phyloP scores from a whole-genome alignment of 2,888 invertebrate genomes.

The Ectemnius cavifrons region DNA sequence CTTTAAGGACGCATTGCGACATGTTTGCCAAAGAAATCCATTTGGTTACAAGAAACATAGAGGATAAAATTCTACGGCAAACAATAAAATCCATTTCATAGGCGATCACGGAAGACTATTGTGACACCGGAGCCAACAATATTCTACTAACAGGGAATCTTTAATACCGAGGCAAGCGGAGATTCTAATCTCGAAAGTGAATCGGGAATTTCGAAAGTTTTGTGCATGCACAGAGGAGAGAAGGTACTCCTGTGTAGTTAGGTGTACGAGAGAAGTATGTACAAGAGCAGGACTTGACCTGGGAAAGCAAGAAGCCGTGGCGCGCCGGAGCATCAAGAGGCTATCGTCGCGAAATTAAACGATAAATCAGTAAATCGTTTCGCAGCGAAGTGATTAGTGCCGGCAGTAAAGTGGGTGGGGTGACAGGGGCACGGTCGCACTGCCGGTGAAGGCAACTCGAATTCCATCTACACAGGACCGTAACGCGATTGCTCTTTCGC shows the following conservation, averaged over 20 bases:
- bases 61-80: not conserved
- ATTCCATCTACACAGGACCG: conserved; percentile 30
- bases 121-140: not conserved
- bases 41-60: not conserved
- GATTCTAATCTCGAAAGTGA: conserved; percentile 27
- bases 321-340: conserved; percentile 44
- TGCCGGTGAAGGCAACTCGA: conserved; percentile 26
- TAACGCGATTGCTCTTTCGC: conserved; percentile 28
- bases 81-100: conserved; percentile 28
- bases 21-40: not conserved
- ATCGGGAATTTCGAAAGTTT: conserved; percentile 47
- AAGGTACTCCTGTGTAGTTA: conserved; percentile 4
- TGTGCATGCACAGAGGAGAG: conserved; percentile 20
- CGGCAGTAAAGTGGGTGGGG: conserved; percentile 52
- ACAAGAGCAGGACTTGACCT: not conserved
- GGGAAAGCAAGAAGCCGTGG: no score
- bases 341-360: conserved; percentile 60
- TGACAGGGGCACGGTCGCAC: conserved; percentile 3
- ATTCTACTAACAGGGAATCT: conserved; percentile 13
- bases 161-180: conserved; percentile 33
- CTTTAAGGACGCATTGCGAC: no score
- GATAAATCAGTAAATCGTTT: conserved; percentile 64
- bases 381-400: conserved; percentile 59
- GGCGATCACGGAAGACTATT: conserved; percentile 24
- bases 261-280: not conserved